phyloP scores from a whole-genome alignment of 2,888 invertebrate species.

The Zele albiditarsus region DNA sequence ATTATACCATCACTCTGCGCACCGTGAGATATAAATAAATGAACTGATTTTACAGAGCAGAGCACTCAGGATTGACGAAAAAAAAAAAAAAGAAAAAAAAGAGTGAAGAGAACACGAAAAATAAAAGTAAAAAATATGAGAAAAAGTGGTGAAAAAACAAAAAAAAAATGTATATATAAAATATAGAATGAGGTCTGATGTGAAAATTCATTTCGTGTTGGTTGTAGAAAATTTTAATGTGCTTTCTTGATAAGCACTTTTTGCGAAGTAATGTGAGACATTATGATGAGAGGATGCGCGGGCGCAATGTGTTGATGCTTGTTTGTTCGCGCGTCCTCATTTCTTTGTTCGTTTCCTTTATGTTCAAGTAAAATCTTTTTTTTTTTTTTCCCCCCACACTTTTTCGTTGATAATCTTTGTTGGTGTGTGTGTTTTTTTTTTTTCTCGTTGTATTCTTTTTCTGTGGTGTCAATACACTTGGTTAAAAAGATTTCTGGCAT shows the following conservation, averaged over 20 bases:
- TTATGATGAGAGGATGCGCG: conserved; percentile 7
- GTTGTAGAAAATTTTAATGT: conserved; percentile 34
- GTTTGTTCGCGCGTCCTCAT: conserved; percentile 26
- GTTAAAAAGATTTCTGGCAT: too few relatives aligned
- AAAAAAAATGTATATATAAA: not conserved
- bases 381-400: not conserved
- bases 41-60: not conserved
- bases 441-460: conserved; percentile 17
- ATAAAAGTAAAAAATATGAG: not conserved
- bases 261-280: conserved; percentile 9
- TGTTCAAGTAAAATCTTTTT: not conserved
- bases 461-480: too few relatives aligned
- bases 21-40: conserved; percentile 2
- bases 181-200: not conserved
- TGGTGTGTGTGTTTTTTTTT: too few relatives aligned
- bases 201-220: conserved; percentile 10
- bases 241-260: conserved; percentile 39
- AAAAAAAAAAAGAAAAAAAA: not conserved
- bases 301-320: not conserved
- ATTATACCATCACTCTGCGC: not conserved
- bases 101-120: too few relatives aligned
- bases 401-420: not conserved
- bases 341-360: conserved; percentile 34
- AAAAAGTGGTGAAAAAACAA: too few relatives aligned
- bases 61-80: not conserved